Conservation (phyloP, 2,113 vertebrate species). For the Tamias sibiricus region DNA sequence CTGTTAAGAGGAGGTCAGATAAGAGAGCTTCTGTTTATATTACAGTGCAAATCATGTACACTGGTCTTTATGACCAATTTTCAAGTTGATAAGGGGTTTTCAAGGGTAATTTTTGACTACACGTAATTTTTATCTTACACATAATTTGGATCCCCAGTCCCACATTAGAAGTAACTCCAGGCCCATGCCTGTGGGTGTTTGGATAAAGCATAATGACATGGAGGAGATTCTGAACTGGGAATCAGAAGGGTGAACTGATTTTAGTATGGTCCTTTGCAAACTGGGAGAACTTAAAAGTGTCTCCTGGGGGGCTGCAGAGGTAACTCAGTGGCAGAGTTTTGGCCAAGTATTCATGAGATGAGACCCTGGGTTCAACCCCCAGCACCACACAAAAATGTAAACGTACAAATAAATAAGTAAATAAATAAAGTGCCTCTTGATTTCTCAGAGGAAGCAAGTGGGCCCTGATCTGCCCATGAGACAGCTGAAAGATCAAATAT, state of each 20-base stretch:
- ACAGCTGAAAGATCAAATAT: background rate
- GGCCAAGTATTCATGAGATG: too few species aligned
- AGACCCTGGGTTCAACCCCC: too few species aligned
- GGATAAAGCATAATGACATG: background rate
- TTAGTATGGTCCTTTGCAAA: background rate
- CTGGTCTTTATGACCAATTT: background rate
- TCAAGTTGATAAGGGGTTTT: conserved; percentile 1
- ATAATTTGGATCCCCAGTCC: background rate
- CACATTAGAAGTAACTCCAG: background rate
- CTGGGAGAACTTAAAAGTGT: background rate
- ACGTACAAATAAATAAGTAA: too few species aligned
- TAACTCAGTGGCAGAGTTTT: too few species aligned
- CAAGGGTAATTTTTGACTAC: background rate
- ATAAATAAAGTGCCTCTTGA: background rate
- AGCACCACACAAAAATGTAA: too few species aligned
- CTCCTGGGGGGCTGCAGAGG: too few species aligned
- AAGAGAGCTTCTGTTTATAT: background rate
- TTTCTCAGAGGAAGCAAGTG: background rate
- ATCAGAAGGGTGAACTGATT: background rate
- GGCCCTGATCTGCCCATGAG: background rate
- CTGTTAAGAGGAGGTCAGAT: background rate
- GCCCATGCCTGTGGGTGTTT: background rate
- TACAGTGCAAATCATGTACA: background rate
- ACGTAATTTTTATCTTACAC: background rate
- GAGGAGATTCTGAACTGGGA: background rate